phyloP scores from a whole-genome alignment of 2,113 vertebrate genomes.

The Barbus barbus region DNA sequence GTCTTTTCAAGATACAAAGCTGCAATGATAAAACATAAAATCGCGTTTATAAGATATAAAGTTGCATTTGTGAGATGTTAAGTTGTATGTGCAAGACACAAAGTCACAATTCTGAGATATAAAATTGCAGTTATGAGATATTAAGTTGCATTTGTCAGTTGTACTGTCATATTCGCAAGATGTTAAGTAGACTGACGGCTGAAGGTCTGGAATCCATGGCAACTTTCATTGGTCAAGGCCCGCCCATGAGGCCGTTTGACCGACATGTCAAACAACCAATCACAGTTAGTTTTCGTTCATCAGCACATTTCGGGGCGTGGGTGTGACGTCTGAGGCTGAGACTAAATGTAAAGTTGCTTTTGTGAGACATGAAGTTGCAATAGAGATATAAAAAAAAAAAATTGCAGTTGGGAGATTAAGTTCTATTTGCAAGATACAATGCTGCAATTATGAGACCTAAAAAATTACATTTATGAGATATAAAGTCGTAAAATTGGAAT shows the following conservation, averaged over 20 bases:
- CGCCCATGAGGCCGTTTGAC: too few relatives aligned
- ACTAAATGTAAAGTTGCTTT: background rate
- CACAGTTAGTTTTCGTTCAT: too few relatives aligned
- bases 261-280: too few relatives aligned
- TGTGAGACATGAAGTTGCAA: background rate
- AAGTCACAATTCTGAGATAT: background rate
- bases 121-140: too few relatives aligned
- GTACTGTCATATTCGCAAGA: too few relatives aligned
- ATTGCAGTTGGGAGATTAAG: background rate
- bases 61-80: background rate
- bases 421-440: background rate
- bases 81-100: background rate
- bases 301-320: too few relatives aligned
- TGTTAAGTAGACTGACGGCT: too few relatives aligned
- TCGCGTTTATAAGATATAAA: background rate
- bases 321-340: too few relatives aligned
- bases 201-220: too few relatives aligned
- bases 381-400: background rate
- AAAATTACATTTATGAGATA: background rate
- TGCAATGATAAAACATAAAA: background rate
- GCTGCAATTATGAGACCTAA: background rate
- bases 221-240: too few relatives aligned
- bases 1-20: background rate
- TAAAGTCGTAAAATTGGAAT: background rate
- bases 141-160: background rate